These are phyloP conservation scores for Brassicogethes aeneus DNA, from an alignment of 2,888 invertebrate species.

Conservation along the genomic window DNA sequence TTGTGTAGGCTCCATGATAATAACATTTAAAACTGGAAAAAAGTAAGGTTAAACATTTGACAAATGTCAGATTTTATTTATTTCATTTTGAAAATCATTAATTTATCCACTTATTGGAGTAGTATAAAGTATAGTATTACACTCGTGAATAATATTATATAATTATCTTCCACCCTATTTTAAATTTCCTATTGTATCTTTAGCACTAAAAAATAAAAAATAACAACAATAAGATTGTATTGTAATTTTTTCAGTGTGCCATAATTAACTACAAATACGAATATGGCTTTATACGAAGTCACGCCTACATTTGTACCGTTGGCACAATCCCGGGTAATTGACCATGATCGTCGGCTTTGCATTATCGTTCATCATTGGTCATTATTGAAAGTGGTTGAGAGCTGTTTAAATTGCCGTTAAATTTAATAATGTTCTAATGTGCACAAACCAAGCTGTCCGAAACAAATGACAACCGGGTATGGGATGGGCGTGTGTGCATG, in stretches of 20 bases:
- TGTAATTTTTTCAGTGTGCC: background rate
- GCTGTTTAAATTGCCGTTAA: background rate
- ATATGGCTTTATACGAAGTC: background rate
- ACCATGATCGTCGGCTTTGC: background rate
- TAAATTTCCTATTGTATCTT: too few species aligned
- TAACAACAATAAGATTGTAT: background rate
- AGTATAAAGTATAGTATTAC: too few species aligned
- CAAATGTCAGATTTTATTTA: too few species aligned
- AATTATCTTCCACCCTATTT: too few species aligned
- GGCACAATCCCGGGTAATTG: conserved; percentile 1
- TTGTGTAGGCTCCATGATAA: too few species aligned
- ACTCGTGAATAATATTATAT: too few species aligned
- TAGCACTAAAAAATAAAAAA: background rate
- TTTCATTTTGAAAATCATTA: too few species aligned
- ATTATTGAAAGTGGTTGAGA: background rate
- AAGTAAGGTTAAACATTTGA: too few species aligned
- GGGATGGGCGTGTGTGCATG: background rate
- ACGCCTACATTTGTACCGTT: background rate
- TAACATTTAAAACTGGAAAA: too few species aligned
- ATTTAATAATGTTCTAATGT: background rate
- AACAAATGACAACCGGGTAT: background rate
- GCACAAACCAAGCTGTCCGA: background rate
- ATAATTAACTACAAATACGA: conserved; percentile 1
- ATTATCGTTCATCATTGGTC: background rate
- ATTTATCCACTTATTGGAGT: too few species aligned